Evolutionary conservation across 1,140 invertebrate genomes (phyloP).

Genomic region (Belonocnema kinseyi): DNA sequence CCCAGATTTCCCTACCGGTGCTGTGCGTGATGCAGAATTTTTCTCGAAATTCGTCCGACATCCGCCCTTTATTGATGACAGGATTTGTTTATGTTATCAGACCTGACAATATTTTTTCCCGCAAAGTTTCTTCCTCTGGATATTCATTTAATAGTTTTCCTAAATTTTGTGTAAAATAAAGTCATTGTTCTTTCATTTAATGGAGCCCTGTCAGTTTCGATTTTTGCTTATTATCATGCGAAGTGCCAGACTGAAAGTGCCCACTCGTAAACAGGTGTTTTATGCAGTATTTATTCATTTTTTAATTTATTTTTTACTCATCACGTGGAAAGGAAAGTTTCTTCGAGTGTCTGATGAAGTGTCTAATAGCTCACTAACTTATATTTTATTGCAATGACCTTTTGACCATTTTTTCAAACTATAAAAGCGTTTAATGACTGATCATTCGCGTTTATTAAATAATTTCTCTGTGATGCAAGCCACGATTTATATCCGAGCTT

Average conservation of each 20-base stretch:
- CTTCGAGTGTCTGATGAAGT: background rate
- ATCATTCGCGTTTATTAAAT: conserved; percentile 22
- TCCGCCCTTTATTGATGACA: too few relatives aligned
- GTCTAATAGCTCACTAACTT: background rate
- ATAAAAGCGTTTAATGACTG: background rate
- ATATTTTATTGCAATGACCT: conserved; percentile 24
- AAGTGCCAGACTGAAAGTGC: too few relatives aligned
- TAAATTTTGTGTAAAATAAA: background rate
- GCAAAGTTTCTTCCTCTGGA: background rate
- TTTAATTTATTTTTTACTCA: background rate
- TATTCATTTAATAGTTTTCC: background rate
- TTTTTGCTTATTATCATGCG: too few relatives aligned
- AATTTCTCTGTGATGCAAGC: conserved; percentile 25
- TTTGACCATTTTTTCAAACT: conserved; percentile 15
- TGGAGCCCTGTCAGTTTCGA: too few relatives aligned
- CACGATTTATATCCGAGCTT: background rate
- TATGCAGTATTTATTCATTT: too few relatives aligned
- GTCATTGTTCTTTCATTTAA: background rate
- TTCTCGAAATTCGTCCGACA: too few relatives aligned
- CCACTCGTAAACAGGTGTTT: too few relatives aligned
- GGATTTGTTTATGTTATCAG: too few relatives aligned
- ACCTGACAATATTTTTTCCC: too few relatives aligned
- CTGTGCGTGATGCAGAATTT: too few relatives aligned
- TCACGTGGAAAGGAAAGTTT: background rate
- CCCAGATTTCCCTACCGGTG: too few relatives aligned